Evolutionary conservation across 2,113 vertebrate genomes (phyloP), one percentile per base, ranked within the genome.

Genomic region (Colius striatus): DNA sequence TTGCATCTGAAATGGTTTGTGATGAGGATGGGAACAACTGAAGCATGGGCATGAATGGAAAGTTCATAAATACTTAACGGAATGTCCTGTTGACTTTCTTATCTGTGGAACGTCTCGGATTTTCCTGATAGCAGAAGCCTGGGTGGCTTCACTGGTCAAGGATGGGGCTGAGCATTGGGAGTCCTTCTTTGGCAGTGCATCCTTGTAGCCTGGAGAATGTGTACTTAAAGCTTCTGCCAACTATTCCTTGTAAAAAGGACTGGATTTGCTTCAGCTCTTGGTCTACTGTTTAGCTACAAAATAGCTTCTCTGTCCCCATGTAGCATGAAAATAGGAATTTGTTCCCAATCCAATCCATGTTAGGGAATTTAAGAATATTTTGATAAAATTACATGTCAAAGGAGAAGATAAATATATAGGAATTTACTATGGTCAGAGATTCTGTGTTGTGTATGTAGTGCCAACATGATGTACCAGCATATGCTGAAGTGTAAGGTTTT

Each of bases 211-310:
- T 68, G 58, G 53, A 70, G 16, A n/a, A 3, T 43, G 22, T 72
- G n/a, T 17, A 0, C 3, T 1, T 20, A 9, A 29, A 53, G 25
- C 45, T 41, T 71, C 48, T 48, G 7, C 15, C 65, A 62, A 1
- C 32, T 54, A 1, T 14, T 20, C 20, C 7, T 5, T 15, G 16
- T 61, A 78, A 11, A 70, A 84, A 55, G 36, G 55, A 17, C 7
- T 38, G 45, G 72, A 78, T 41, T n/a, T 65, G 8, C 14, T 73
- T 65, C 41, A 58, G 26, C 25, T 62, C 47, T 61, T 58, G 57
- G 8, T 25, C 25, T 84, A 3, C 54, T 27, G 3, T 65, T 4
- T 45, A 32, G 38, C 17, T 45, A 7, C 45, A 83, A 50, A 87
- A 61, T 19, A 58, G 26, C 6, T 47, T 76, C 38, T 73, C 20